Percentiles rank a stretch among this genome's conserved stretches.
Evolutionary conservation across 2,113 vertebrate genomes (phyloP).

Genomic region (Canis aureus): DNA sequence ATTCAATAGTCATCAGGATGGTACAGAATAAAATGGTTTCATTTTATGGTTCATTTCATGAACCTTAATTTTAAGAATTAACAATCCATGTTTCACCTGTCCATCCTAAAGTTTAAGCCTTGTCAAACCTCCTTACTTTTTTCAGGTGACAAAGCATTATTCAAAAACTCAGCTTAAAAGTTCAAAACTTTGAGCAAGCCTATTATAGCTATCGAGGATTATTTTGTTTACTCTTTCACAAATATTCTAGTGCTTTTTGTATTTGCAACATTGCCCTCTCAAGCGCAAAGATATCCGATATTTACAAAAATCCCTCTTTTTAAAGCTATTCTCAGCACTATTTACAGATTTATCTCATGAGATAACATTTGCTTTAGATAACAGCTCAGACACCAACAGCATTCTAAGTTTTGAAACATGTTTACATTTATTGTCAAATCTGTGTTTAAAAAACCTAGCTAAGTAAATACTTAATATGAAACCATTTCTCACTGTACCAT

Average conservation of each 20-base stretch:
- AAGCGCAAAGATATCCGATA: not conserved
- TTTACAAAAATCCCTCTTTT: slow-evolving; percentile 47
- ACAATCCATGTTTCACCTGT: not conserved
- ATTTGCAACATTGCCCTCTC: slow-evolving; percentile 32
- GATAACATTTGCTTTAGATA: slow-evolving; percentile 13
- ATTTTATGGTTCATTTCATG: too few species aligned
- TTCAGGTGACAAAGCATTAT: not conserved
- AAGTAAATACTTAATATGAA: slow-evolving; percentile 33
- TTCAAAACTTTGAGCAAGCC: not conserved
- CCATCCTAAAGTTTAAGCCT: slow-evolving; percentile 3
- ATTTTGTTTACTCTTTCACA: slow-evolving; percentile 23
- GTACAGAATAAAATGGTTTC: not conserved
- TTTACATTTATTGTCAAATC: slow-evolving; percentile 12
- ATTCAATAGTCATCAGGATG: not conserved
- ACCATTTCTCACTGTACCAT: not conserved
- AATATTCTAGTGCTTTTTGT: slow-evolving; percentile 18
- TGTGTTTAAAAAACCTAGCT: slow-evolving; percentile 36
- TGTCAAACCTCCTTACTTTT: not conserved
- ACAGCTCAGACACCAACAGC: not conserved
- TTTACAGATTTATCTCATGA: not conserved
- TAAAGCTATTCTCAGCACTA: not conserved
- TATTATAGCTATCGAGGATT: not conserved
- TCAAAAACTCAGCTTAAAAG: slow-evolving; percentile 27
- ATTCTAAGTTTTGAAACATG: slow-evolving; percentile 37
- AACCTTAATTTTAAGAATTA: slow-evolving; percentile 21